Base-by-base conservation (phyloP, 2,888 invertebrate species). In the Fragum fragum region DNA sequence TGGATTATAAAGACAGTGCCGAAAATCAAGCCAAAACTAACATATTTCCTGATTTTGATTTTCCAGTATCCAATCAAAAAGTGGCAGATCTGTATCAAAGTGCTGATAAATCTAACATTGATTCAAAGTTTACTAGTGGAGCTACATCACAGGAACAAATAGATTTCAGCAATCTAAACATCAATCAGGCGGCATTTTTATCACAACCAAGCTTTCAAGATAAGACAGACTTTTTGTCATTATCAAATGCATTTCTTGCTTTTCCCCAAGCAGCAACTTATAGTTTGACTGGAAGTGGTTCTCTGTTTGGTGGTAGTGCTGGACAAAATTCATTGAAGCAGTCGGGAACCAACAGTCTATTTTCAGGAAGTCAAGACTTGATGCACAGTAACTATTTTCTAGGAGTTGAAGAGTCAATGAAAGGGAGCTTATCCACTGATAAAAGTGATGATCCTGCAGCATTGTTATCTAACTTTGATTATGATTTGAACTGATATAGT, bases 401-500 rank as follows among this genome's bases (percentile, higher is more conserved):
- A 11, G 66, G 74, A 42, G 66, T 63, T 32, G 79, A 75, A 39
- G 81, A 81, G 55, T 59, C 81, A 21, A 70, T 81, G 23, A 81
- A 81, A 59, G 81, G 77, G 36, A 61, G 71, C 26, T 66, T 77
- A 66, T 73, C 74, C 14, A 52, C n/a, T 59, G 83, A 80, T 36
- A 81, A 81, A 66, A 70, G 47, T 16, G 84, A 84, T 63, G 84
- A 84, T 6, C 59, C 84, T 5, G 63, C 78, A 55, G 73, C 84
- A 42, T 39, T 84, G 21, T 61, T 84, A 32, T 84, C 84, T 32
- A 81, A 81, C 63, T 84, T 84, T 81, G 84, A 84, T 29, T 79
- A 79, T 70, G 71, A 63, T 29, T 47, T 76, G 9, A 55, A 55
- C 28, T 71, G 16, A 47, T 18, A 9, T 9, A 6, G 32, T 36